Base-by-base conservation (phyloP, 2,797 vertebrate species). In the Myripristis murdjan region DNA sequence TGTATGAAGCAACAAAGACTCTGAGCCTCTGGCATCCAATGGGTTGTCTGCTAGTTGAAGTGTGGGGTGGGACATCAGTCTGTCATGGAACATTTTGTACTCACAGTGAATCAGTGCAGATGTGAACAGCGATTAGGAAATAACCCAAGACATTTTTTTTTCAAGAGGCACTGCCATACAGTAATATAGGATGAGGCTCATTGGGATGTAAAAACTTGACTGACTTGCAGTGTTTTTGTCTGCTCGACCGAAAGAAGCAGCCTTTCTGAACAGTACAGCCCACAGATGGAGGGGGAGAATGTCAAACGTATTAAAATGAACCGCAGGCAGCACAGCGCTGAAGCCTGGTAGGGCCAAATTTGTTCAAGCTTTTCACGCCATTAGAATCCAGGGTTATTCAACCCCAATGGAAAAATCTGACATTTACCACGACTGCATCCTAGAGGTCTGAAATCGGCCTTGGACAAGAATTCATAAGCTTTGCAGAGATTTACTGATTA, bases 11-110 rank as follows among this genome's bases (percentile, higher is more conserved):
- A 20, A 20, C 20, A 20, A 20, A 20, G 20, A 20, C 20, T 20
- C 6, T 39, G 18, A 53, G 35, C 55, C 1, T 57, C 52, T 85
- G 79, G 75, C 83, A 65, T 44, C 47, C 56, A 16, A 7, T 56
- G 68, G 52, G 56, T 41, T 56, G 54, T 75, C 51, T 73, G 71
- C 8, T 53, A 46, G 70, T 82, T 81, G 66, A 73, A 83, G 64
- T 75, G 55, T 26, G 60, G 61, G 41, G 52, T 16, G 2, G 51
- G 54, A 54, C 48, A 54, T 74, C 46, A 33, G 64, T 67, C 58
- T 49, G 71, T 67, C 49, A 18, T 23, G 11, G 31, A 64, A 54
- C 60, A n/a, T 74, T 72, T 64, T 49, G 10, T 71, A 26, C 33
- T 70, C 44, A n/a, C 52, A 57, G 26, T 71, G 76, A 86, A 53